phyloP scores from a whole-genome alignment of 1,140 invertebrate genomes.

The Dryas iulia region DNA sequence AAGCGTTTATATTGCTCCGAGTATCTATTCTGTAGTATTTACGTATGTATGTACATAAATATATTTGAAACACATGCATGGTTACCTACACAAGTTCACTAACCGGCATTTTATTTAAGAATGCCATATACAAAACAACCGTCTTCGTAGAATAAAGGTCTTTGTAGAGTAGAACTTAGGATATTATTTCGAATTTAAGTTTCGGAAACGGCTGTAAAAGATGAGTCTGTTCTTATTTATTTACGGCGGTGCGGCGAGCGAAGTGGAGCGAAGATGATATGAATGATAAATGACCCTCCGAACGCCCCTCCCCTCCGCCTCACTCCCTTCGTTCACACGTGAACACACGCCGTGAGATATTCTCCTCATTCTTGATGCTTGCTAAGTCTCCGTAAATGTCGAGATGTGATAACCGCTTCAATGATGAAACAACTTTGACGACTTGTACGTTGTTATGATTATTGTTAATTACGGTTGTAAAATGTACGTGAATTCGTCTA shows the following conservation, averaged over 20 bases:
- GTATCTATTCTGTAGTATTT: slow-evolving; percentile 38
- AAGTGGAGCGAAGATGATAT: slow-evolving; percentile 81
- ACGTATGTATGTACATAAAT: slow-evolving; percentile 51
- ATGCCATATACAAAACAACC: slow-evolving; percentile 34
- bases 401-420: slow-evolving; percentile 56
- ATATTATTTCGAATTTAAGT: slow-evolving; percentile 34
- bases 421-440: slow-evolving; percentile 43
- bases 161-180: slow-evolving; percentile 30
- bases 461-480: slow-evolving; percentile 30
- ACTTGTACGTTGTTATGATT: slow-evolving; percentile 36
- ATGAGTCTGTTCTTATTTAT: slow-evolving; percentile 80
- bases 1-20: slow-evolving; percentile 40
- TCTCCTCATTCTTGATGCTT: slow-evolving; percentile 57
- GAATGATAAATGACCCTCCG: slow-evolving; percentile 80
- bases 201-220: slow-evolving; percentile 69
- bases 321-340: slow-evolving; percentile 63
- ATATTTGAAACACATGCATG: slow-evolving; percentile 69
- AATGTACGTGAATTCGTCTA: not conserved
- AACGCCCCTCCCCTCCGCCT: slow-evolving; percentile 43
- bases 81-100: slow-evolving; percentile 65
- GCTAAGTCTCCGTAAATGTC: slow-evolving; percentile 55
- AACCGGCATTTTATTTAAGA: slow-evolving; percentile 38
- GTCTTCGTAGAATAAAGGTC: slow-evolving; percentile 23
- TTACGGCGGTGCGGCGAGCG: slow-evolving; percentile 79
- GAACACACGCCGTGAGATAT: slow-evolving; percentile 63